Evolutionary conservation across 2,113 vertebrate genomes (phyloP).

Genomic region (Onychostoma macrolepis): DNA sequence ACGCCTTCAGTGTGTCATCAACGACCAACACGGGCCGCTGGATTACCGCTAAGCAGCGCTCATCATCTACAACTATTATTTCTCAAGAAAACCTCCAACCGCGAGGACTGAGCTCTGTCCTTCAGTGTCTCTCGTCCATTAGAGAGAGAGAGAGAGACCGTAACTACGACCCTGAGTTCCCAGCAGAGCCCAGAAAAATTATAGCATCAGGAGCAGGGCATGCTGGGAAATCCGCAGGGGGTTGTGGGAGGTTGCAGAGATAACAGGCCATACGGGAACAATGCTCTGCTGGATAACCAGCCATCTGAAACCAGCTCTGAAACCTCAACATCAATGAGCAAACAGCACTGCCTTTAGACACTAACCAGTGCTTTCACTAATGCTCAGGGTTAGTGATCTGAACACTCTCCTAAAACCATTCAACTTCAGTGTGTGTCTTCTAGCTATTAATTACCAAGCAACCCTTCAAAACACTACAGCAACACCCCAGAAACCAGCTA

Average conservation of each 20-base stretch:
- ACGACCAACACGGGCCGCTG: conserved; percentile 41
- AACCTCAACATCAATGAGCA: background rate
- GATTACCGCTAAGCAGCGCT: conserved; percentile 47
- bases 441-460: background rate
- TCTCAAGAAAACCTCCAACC: conserved; percentile 49
- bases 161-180: background rate
- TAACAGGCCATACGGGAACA: background rate
- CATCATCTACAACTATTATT: conserved; percentile 52
- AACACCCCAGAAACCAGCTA: no score
- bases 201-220: conserved; percentile 9
- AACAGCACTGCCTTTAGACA: background rate
- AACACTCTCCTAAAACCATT: background rate
- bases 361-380: background rate
- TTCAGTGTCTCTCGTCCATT: background rate
- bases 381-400: background rate
- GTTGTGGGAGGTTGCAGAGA: conserved; percentile 14
- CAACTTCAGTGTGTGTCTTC: background rate
- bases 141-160: background rate
- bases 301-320: background rate
- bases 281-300: background rate
- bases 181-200: conserved; percentile 18
- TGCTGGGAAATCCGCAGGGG: conserved; percentile 23
- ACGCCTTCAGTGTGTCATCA: conserved; percentile 52
- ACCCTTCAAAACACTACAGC: no score
- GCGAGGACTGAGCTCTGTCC: background rate